Evolutionary conservation across 2,888 invertebrate species (phyloP).

Genomic region (Acleris sparsana): DNA sequence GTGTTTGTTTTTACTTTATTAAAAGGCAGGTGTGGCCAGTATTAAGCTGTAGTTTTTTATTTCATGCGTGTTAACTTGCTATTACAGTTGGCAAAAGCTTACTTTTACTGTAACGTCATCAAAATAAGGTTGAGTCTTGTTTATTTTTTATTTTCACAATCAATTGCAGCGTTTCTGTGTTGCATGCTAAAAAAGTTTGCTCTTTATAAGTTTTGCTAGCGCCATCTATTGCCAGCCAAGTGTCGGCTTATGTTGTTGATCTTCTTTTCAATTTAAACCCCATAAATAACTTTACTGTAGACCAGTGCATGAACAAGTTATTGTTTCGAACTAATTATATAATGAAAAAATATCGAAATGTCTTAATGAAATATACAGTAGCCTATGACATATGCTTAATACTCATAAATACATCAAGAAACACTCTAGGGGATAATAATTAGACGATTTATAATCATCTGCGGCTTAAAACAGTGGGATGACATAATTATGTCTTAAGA

Average conservation of each 20-base stretch:
- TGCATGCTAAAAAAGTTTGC: slow-evolving; percentile 35
- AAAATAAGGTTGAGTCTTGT: slow-evolving; percentile 14
- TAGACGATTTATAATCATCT: slow-evolving; percentile 64
- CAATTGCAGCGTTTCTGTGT: slow-evolving; percentile 13
- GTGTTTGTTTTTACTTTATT: slow-evolving; percentile 55
- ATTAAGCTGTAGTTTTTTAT: slow-evolving; percentile 33
- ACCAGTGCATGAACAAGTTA: neutral
- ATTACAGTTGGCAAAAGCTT: slow-evolving; percentile 5
- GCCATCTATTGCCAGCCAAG: slow-evolving; percentile 28
- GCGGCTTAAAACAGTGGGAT: slow-evolving; percentile 55
- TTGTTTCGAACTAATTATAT: neutral
- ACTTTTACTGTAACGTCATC: neutral
- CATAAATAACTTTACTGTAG: neutral
- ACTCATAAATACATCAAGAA: slow-evolving; percentile 53
- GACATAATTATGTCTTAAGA: slow-evolving; percentile 63
- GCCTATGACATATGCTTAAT: slow-evolving; percentile 40
- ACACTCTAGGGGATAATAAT: slow-evolving; percentile 58
- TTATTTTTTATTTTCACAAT: slow-evolving; percentile 7
- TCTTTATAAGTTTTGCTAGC: slow-evolving; percentile 26
- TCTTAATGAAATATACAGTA: slow-evolving; percentile 34
- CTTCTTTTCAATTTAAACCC: slow-evolving; percentile 1
- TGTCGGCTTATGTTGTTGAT: slow-evolving; percentile 23
- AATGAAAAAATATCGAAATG: neutral
- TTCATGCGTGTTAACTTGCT: slow-evolving; percentile 17
- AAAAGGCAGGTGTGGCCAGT: slow-evolving; percentile 56